Conservation (phyloP, 2,888 invertebrate genomes). For the Plagodis dolabraria region DNA sequence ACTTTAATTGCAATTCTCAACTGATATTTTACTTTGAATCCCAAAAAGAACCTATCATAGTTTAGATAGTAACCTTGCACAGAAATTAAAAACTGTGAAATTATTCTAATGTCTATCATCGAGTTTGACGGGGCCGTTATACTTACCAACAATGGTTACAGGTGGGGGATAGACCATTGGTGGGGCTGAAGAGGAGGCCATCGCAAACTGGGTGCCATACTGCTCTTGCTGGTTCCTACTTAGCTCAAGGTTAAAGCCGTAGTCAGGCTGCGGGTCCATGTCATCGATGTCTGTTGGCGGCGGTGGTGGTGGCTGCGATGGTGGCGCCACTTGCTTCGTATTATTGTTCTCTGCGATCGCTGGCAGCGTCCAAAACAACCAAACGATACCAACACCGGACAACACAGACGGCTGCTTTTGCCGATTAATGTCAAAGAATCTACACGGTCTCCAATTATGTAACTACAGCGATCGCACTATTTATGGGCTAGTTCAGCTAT, state of each 20-base stretch:
- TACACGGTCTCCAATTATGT: neutral
- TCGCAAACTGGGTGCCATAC: conserved; percentile 88
- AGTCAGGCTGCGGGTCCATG: conserved; percentile 73
- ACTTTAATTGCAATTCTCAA: no score
- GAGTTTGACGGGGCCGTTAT: conserved; percentile 3
- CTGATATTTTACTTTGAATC: no score
- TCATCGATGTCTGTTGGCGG: conserved; percentile 71
- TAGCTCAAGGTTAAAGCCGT: conserved; percentile 89
- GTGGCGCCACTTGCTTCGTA: conserved; percentile 66
- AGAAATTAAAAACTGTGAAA: no score
- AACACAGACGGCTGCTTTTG: conserved; percentile 26
- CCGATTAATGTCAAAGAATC: conserved; percentile 27
- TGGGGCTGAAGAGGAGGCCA: conserved; percentile 32
- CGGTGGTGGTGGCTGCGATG: conserved; percentile 82
- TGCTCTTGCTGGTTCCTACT: conserved; percentile 89
- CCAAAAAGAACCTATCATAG: no score
- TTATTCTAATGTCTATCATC: neutral
- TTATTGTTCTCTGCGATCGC: conserved; percentile 70
- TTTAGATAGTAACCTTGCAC: no score
- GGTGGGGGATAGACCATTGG: conserved; percentile 50
- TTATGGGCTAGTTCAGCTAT: neutral
- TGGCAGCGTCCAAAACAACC: conserved; percentile 64
- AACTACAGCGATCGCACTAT: neutral
- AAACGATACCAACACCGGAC: conserved; percentile 45
- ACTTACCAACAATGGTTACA: conserved; percentile 79